Percentiles rank a stretch among this genome's conserved stretches.
phyloP scores from a whole-genome alignment of 53 echinoderm and acorn worm genomes.

The Stichopus horrens region DNA sequence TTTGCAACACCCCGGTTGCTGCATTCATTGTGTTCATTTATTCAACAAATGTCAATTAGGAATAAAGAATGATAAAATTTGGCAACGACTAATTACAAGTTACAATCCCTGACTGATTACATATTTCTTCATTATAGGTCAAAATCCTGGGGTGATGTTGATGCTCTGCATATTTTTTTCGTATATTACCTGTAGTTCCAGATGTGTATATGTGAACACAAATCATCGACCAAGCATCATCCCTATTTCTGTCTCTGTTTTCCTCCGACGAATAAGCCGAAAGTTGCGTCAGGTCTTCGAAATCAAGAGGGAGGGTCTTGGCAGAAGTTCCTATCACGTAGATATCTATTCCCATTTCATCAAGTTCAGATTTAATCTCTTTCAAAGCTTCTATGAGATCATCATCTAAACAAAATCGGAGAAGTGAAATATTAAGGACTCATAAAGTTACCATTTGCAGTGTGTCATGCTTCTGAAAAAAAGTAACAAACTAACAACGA shows the following conservation, averaged over 20 bases:
- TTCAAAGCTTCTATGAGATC: background rate
- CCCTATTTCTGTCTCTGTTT: background rate
- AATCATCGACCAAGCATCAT: constrained; percentile 29
- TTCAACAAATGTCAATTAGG: too few relatives aligned
- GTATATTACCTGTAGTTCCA: constrained; percentile 79
- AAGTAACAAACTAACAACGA: too few relatives aligned
- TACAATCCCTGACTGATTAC: too few relatives aligned
- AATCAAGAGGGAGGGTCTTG: background rate
- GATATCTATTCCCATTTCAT: constrained; percentile 12
- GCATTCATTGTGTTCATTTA: too few relatives aligned
- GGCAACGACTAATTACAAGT: too few relatives aligned
- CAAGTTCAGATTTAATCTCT: constrained; percentile 33
- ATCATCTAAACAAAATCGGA: background rate
- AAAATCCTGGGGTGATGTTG: too few relatives aligned
- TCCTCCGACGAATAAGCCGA: background rate
- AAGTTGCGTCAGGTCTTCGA: constrained; percentile 12
- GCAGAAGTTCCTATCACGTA: background rate
- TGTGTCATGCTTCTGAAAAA: too few relatives aligned
- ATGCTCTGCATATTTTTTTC: too few relatives aligned
- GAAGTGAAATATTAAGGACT: background rate
- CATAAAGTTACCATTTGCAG: background rate
- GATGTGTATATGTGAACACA: constrained; percentile 88
- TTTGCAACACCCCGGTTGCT: too few relatives aligned
- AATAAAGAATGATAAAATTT: too few relatives aligned
- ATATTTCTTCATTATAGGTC: too few relatives aligned